Evolutionary conservation across 2,888 invertebrate species (phyloP).

Genomic region (Limenitis arthemis): DNA sequence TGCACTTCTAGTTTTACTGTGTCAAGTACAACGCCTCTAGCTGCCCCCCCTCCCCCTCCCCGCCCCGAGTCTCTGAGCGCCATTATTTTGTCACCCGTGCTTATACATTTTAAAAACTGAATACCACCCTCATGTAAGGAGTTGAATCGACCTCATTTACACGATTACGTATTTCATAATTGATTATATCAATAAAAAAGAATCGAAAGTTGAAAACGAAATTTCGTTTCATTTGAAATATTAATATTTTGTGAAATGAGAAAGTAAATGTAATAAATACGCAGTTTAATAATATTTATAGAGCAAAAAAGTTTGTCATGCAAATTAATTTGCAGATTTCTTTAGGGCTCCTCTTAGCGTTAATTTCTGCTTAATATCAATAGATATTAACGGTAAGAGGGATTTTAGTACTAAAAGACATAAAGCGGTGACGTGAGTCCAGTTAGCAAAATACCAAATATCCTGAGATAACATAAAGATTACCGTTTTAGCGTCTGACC

Average conservation of each 20-base stretch:
- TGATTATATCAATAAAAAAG: too few species aligned
- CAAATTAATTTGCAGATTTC: constrained; percentile 4
- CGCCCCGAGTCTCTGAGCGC: too few species aligned
- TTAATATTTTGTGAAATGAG: too few species aligned
- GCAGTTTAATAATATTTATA: too few species aligned
- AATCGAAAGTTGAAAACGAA: too few species aligned
- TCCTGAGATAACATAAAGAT: constrained; percentile 64
- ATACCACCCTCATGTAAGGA: not conserved
- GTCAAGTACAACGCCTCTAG: constrained; percentile 70
- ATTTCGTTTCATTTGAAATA: too few species aligned
- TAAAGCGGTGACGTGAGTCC: constrained; percentile 36
- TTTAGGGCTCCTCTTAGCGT: too few species aligned
- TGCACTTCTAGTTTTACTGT: constrained; percentile 72
- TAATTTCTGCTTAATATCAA: too few species aligned
- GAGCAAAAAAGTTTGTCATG: constrained; percentile 2
- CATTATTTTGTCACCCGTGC: constrained; percentile 32
- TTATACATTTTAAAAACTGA: constrained; percentile 23
- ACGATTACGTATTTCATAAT: too few species aligned
- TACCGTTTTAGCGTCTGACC: constrained; percentile 62
- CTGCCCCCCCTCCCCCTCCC: constrained; percentile 41
- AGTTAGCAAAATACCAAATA: constrained; percentile 43
- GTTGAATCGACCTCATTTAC: not conserved
- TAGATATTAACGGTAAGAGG: too few species aligned
- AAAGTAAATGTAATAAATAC: too few species aligned
- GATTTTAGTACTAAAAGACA: too few species aligned